Evolutionary conservation across 2,113 vertebrate genomes (phyloP).

Genomic region (Callionymus lyra): DNA sequence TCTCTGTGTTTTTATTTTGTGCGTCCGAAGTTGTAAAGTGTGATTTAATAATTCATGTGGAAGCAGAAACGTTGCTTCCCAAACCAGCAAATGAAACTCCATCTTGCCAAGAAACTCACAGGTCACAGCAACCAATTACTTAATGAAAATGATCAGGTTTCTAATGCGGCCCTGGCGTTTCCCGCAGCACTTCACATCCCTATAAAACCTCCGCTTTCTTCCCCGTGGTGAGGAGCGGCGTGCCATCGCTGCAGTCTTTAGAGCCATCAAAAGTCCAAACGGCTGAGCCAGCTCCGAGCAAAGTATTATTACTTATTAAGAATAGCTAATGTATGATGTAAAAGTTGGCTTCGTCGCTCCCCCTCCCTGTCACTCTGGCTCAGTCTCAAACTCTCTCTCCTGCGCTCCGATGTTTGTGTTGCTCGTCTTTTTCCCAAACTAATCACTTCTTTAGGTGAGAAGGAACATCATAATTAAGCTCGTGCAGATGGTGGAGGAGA

Average conservation of each 20-base stretch:
- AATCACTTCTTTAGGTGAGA: background rate
- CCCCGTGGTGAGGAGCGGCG: conserved; percentile 29
- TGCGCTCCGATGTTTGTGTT: conserved; percentile 9
- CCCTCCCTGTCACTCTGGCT: conserved; percentile 26
- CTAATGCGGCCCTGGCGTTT: conserved; percentile 34
- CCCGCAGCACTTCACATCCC: conserved; percentile 21
- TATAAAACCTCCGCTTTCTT: conserved; percentile 46
- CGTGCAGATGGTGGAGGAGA: background rate
- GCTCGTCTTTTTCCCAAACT: conserved; percentile 7
- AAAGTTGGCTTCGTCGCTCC: conserved; percentile 29
- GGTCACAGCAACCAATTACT: conserved; percentile 61
- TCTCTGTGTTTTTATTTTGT: conserved; percentile 26
- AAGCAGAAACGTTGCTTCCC: conserved; percentile 57
- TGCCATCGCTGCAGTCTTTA: conserved; percentile 45
- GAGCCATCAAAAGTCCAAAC: conserved; percentile 39
- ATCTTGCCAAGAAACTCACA: conserved; percentile 55
- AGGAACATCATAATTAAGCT: no score
- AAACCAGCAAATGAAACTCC: conserved; percentile 63
- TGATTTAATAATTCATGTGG: conserved; percentile 61
- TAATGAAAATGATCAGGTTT: conserved; percentile 68
- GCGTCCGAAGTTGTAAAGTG: conserved; percentile 50
- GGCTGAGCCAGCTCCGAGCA: conserved; percentile 50
- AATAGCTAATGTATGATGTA: conserved; percentile 49
- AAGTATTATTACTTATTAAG: conserved; percentile 58
- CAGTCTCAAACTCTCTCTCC: conserved; percentile 5